phyloP scores from a whole-genome alignment of 2,797 vertebrate species.

The Pteropus rufus region DNA sequence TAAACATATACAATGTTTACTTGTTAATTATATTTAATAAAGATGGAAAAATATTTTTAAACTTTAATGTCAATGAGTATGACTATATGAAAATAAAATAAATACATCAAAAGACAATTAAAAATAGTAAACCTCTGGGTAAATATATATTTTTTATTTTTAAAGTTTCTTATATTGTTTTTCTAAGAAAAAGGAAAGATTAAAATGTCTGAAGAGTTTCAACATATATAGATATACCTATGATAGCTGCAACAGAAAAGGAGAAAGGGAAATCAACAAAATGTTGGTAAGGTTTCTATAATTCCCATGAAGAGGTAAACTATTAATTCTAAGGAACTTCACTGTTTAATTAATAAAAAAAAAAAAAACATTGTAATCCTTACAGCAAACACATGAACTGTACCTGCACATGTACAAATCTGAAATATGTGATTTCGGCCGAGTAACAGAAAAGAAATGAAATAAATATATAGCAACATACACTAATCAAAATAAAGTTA shows the following conservation, averaged over 20 bases:
- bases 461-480: background rate
- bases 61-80: background rate
- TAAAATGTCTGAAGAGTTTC: background rate
- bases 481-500: background rate
- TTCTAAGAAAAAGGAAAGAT: background rate
- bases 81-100: background rate
- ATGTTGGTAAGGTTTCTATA: background rate
- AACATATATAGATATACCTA: background rate
- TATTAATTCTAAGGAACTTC: background rate
- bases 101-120: background rate
- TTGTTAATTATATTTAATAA: background rate
- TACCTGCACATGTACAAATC: background rate
- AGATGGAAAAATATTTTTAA: background rate
- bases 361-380: background rate
- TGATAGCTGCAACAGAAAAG: background rate
- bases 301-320: background rate
- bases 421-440: background rate
- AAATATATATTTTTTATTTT: background rate
- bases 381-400: background rate
- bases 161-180: background rate
- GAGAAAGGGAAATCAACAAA: background rate
- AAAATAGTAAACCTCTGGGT: background rate
- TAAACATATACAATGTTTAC: background rate
- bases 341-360: background rate
- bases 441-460: background rate